A percentile compares a stretch with the other conserved stretches of the same genome.
phyloP scores from a whole-genome alignment of 2,797 vertebrate species.

The Mus caroli region DNA sequence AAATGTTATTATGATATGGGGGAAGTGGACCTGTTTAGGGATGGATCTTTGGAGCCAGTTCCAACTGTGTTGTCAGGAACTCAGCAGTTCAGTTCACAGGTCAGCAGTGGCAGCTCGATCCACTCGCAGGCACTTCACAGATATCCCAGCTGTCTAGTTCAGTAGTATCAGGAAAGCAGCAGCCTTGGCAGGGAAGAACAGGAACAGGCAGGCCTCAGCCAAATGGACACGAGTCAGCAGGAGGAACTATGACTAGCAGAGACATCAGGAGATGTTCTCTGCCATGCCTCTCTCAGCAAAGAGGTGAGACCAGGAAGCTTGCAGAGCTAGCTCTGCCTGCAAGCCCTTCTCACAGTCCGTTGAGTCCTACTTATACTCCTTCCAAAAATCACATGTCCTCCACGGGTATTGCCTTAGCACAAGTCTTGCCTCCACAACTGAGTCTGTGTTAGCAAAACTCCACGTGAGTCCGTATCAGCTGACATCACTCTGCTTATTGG shows the following conservation, averaged over 20 bases:
- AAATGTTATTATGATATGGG: background rate
- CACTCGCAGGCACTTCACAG: background rate
- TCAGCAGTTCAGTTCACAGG: background rate
- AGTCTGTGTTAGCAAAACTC: background rate
- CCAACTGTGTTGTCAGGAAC: background rate
- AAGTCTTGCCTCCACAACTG: background rate
- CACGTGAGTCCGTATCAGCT: background rate
- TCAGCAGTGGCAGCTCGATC: background rate
- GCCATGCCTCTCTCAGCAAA: background rate
- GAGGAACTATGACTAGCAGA: background rate
- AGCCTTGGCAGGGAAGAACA: background rate
- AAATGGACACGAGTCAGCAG: background rate
- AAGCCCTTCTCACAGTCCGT: background rate
- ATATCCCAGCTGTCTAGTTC: background rate
- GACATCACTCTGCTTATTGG: background rate
- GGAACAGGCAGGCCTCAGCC: background rate
- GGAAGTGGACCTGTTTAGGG: background rate
- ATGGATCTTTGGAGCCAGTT: background rate
- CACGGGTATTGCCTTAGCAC: background rate
- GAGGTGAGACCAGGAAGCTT: background rate
- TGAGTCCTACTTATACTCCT: background rate
- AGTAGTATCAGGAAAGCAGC: background rate
- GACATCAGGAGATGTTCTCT: too few relatives aligned
- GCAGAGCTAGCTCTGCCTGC: background rate
- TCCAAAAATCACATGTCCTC: background rate